Conservation (phyloP, 2,888 invertebrate genomes). For the Spodoptera exigua region DNA sequence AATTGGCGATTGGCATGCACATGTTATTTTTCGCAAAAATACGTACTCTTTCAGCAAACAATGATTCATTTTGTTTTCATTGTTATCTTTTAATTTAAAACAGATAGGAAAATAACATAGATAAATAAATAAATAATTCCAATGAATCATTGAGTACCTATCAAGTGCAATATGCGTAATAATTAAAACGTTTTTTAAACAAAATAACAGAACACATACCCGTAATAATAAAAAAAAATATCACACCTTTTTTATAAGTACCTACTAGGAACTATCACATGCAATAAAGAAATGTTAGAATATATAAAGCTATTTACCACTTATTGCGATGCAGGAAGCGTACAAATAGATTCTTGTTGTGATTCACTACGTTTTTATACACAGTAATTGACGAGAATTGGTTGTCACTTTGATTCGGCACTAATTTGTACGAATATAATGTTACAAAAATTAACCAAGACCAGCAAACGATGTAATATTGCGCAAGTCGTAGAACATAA, state of each 20-base stretch:
- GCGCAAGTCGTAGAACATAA: conserved; percentile 52
- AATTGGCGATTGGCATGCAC: conserved; percentile 1
- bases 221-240: background rate
- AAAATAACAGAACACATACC: conserved; percentile 9
- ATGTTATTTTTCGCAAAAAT: conserved; percentile 1
- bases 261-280: background rate
- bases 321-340: conserved; percentile 47
- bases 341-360: conserved; percentile 45
- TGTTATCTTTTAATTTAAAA: conserved; percentile 1
- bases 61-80: conserved; percentile 28
- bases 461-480: conserved; percentile 39
- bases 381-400: conserved; percentile 40
- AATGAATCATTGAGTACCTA: background rate
- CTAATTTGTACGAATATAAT: conserved; percentile 18
- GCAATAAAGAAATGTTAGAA: conserved; percentile 3
- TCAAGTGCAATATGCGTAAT: background rate
- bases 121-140: background rate
- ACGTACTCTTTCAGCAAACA: conserved; percentile 18
- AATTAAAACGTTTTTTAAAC: no score
- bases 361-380: conserved; percentile 54
- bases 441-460: conserved; percentile 23
- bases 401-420: conserved; percentile 18
- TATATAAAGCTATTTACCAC: conserved; percentile 39
- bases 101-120: background rate
- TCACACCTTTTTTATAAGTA: background rate